Evolutionary conservation across 2,888 invertebrate genomes (phyloP).

Genomic region (Elegia similella): DNA sequence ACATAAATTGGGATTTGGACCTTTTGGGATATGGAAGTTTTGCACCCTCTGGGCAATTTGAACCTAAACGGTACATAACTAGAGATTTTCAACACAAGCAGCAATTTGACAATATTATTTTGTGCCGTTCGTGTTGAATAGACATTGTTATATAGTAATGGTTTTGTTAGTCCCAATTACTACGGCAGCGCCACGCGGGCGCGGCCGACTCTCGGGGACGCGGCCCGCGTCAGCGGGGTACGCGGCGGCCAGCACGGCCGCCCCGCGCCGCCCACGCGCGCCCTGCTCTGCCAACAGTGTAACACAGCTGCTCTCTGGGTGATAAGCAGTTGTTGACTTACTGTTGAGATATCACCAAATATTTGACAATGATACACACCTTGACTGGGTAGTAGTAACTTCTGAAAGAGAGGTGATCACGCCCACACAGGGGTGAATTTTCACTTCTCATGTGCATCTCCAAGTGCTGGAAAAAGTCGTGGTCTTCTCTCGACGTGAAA

Average conservation of each 20-base stretch:
- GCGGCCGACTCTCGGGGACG: conserved; percentile 74
- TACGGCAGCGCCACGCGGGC: conserved; percentile 50
- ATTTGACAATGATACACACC: conserved; percentile 69
- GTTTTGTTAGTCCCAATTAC: conserved; percentile 67
- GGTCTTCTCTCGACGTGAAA: conserved; percentile 97
- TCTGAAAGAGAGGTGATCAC: conserved; percentile 98
- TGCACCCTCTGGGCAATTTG: no score
- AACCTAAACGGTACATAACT: no score
- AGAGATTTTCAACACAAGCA: no score
- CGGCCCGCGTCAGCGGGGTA: conserved; percentile 37
- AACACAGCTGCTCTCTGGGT: conserved; percentile 55
- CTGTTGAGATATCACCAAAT: conserved; percentile 43
- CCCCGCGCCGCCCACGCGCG: conserved; percentile 38
- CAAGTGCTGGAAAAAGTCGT: conserved; percentile 99
- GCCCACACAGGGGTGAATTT: conserved; percentile 96
- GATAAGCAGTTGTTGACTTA: conserved; percentile 66
- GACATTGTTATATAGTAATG: no score
- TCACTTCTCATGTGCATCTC: conserved; percentile 99
- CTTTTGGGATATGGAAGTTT: no score
- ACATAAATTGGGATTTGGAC: no score
- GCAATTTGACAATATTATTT: no score
- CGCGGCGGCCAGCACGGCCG: conserved; percentile 59
- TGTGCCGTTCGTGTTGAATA: no score
- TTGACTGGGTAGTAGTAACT: conserved; percentile 99
- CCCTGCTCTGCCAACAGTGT: conserved; percentile 70